Evolutionary conservation across 2,113 vertebrate genomes (phyloP).

Genomic region (Cacatua alba): DNA sequence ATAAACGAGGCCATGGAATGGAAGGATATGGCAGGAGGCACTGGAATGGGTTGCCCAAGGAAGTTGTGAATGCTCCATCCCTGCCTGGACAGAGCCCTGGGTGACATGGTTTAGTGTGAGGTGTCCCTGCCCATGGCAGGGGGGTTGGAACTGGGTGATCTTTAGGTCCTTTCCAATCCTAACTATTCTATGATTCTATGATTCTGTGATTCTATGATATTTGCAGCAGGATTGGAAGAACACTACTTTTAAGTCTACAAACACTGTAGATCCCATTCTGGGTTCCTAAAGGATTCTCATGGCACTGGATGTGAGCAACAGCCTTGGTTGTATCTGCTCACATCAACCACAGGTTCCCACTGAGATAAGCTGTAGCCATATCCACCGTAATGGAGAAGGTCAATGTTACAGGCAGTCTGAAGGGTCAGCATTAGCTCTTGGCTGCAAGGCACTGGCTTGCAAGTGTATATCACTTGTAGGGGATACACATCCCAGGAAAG

Average conservation of each 20-base stretch:
- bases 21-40: background rate
- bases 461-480: background rate
- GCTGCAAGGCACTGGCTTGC: background rate
- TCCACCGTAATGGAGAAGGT: background rate
- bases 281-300: background rate
- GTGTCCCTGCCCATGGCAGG: too few relatives aligned
- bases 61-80: too few relatives aligned
- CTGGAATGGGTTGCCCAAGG: too few relatives aligned
- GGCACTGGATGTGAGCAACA: background rate
- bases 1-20: background rate
- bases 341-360: background rate
- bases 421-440: background rate
- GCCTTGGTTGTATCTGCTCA: background rate
- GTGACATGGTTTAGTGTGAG: too few relatives aligned
- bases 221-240: background rate
- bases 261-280: background rate
- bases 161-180: too few relatives aligned
- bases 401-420: background rate
- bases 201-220: background rate
- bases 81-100: too few relatives aligned
- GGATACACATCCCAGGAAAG: background rate
- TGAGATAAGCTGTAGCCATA: background rate
- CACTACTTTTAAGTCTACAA: background rate
- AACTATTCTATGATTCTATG: too few relatives aligned
- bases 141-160: too few relatives aligned